Evolutionary conservation across 2,888 invertebrate genomes (phyloP), one percentile per base, ranked within the genome.

Genomic region (Tanytarsus gracilentus): DNA sequence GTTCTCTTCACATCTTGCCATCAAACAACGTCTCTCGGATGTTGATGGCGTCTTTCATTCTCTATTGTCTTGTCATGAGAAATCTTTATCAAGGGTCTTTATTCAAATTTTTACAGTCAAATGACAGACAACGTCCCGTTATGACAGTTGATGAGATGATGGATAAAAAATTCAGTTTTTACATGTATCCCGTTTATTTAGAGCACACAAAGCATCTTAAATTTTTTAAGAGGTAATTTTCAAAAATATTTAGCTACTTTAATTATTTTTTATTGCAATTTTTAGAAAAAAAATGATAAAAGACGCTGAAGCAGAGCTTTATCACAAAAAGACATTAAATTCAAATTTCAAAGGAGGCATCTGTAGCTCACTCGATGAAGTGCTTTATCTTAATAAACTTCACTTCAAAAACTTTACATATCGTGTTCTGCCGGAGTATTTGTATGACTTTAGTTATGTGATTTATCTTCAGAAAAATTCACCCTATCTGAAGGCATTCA

Each of bases 401-500:
- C 18, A 44, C 11, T 18, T 23, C 18, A 23, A 44, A 44, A 44
- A 18, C 11, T 44, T 44, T 18, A 44, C 21, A 9, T 44, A 44
- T 44, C 44, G 44, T 21, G 44, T 44, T 18, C 9, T 44, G 18
- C 44, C 44, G 2, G 44, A 44, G 11, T 44, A 44, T 11, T 4
- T 44, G 16, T 44, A 44, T 23, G 18, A 18, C 18, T 44, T 44
- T 21, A 44, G 23, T 8, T 44, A 44, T 18, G 44, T 44, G 8
- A 44, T 44, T 18, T 44, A 44, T 44, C 23, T 44, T 18, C 44
- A 44, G 23, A 44, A 44, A 8, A 44, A 44, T 18, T 44, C 44
- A 16, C 44, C 44, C 18, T 44, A 21, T 18, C 18, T 44, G 4
- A 23, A 23, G 18, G 44, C 44, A 18, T 44, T 44, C 23, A 21